Evolutionary conservation across 2,888 invertebrate species (phyloP), one percentile per base, ranked within the genome.

Genomic region (Lathronympha strigana): DNA sequence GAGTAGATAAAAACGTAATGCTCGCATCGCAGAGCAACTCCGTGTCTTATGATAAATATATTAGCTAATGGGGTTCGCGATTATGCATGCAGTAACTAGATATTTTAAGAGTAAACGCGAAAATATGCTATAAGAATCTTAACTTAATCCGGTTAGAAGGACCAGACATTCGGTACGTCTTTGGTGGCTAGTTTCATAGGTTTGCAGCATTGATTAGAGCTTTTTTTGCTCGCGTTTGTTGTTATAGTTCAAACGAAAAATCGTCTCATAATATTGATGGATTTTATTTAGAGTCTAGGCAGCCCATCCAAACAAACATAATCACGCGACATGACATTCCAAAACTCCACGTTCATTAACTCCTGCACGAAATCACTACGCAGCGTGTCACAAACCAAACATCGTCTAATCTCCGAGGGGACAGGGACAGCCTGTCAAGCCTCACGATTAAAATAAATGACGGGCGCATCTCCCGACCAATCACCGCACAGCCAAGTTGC

Each of bases 381-480:
- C 43, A 31, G 19, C 57, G 36, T 50, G 57, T 58, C 40, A 51
- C 63, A n/a, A n/a, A 21, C 40, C 17, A 13, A 58, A 43, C 51
- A 45, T 36, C 50, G 33, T 38, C 57, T 53, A 62, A 45, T 54
- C 40, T 36, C 55, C 55, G 38, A 25, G 23, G 31, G 38, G 58
- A 64, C 51, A n/a, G 33, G 40, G 58, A 64, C 51, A 57, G 21
- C 15, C 50, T 58, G 63, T 58, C 63, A 63, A 50, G 38, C 33
- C 36, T 51, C 33, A 54, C 58, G 31, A 91, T 91, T 91, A 90
- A 90, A 91, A 90, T 89, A 90, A 90, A 91, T 91, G 91, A 90
- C 89, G 82, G 76, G 84, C 86, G 82, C 81, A 83, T 82, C 81
- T 78, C 57, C 75, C 76, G 71, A 77, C 86, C 86, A 87, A 87